Evolutionary conservation across 1,140 invertebrate genomes (phyloP), one percentile per base, ranked within the genome.

Genomic region (Sesamia nonagrioides): DNA sequence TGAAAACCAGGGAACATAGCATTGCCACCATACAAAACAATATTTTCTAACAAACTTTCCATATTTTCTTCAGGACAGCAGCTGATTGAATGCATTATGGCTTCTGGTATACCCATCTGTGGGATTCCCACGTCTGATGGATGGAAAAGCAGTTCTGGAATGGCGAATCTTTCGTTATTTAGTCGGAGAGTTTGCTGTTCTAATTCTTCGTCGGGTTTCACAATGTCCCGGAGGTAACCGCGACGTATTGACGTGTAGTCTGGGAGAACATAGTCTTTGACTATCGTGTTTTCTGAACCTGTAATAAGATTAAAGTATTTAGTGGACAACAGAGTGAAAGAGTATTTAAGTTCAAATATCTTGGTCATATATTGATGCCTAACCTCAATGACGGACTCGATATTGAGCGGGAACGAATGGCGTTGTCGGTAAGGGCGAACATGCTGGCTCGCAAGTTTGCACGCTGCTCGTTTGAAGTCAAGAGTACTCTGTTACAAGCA

Each of bases 61-160:
- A 97, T 97, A 73, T 97, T 96, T 88, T 98, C 96, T 95, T 97
- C 96, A 0, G 97, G 97, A 86, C 98, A 98, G 0, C 94, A 88
- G 81, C 96, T 95, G 7, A 99, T 96, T 9, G 96, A 96, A 85
- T 98, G 95, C 42, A 97, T 96, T 58, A 99, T 97, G 13, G 98
- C 97, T 95, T 99, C 99, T 0, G 97, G 95, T 81, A 99, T 97
- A 6, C 99, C 99, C 97, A 99, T 98, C 95, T 99, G 98, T 60
- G 97, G 96, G 66, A 99, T 98, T 2, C 98, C 98, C 72, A 99
- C 97, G 95, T 99, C 99, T 56, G 98, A 98, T 0, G 99, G 99
- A 91, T 98, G 96, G 92, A 99, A 99, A 8, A 99, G 94, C 18
- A 99, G 95, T 95, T 99, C 99, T 0, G 99, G 99, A 58, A 99